A percentile compares a stretch with the other conserved stretches of the same genome.
Conservation (phyloP, 2,797 vertebrate genomes). For the Pangasius larnaudii region DNA sequence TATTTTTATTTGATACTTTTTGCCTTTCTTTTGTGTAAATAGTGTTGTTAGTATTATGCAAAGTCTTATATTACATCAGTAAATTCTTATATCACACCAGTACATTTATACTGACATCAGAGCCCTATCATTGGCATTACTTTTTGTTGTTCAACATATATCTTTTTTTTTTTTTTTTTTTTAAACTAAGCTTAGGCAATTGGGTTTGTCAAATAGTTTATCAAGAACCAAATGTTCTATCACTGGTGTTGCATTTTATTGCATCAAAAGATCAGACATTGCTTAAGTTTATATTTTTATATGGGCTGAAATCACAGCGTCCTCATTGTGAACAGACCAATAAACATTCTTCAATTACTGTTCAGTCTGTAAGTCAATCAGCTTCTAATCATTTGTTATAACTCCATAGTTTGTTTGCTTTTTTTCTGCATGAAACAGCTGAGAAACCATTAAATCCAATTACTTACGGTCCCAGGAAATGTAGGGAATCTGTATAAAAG, state of each 20-base stretch:
- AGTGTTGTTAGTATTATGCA: not conserved
- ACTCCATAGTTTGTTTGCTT: not conserved
- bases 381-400: not conserved
- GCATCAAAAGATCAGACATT: not conserved
- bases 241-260: not conserved
- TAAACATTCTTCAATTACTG: not conserved
- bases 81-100: conserved; percentile 6
- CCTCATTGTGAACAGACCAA: conserved; percentile 6
- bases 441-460: not conserved
- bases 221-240: not conserved
- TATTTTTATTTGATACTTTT: not conserved
- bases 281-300: conserved; percentile 7
- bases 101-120: conserved; percentile 5
- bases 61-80: conserved; percentile 9
- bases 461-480: not conserved
- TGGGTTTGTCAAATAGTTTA: not conserved
- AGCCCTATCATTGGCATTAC: not conserved
- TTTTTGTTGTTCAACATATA: conserved; percentile 13
- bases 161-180: not conserved
- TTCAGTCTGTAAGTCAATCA: not conserved
- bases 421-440: not conserved
- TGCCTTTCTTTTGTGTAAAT: not conserved
- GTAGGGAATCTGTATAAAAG: not conserved
- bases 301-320: not conserved
- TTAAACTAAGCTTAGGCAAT: not conserved